phyloP scores from a whole-genome alignment of 2,888 invertebrate genomes.

The Euzetes globulus region DNA sequence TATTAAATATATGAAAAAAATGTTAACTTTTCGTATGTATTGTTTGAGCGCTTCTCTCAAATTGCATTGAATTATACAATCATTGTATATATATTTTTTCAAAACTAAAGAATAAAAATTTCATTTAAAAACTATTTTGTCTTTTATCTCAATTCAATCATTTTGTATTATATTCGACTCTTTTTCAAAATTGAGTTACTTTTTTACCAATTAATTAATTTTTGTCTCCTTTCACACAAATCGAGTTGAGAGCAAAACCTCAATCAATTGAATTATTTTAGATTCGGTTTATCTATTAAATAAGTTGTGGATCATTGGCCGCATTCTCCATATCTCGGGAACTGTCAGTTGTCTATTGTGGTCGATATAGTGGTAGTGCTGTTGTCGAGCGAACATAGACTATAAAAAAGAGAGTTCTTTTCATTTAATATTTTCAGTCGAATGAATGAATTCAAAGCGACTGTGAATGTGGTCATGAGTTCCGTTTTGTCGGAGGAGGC shows the following conservation, averaged over 20 bases:
- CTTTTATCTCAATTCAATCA: too few species aligned
- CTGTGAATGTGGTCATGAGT: conserved; percentile 22
- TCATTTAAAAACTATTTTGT: too few species aligned
- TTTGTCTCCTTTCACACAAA: not conserved
- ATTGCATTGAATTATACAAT: too few species aligned
- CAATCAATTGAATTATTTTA: not conserved
- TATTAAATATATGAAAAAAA: not conserved
- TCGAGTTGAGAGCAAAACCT: not conserved
- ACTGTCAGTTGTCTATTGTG: not conserved
- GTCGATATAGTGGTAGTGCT: not conserved
- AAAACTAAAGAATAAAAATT: too few species aligned
- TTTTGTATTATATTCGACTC: too few species aligned
- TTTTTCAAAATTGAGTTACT: too few species aligned
- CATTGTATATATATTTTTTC: too few species aligned
- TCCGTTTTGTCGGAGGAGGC: conserved; percentile 1
- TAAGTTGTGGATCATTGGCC: conserved; percentile 1
- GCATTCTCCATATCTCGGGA: not conserved
- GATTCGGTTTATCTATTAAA: not conserved
- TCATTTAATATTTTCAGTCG: conserved; percentile 19
- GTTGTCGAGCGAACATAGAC: not conserved
- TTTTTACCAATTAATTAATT: not conserved
- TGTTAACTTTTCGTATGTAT: not conserved
- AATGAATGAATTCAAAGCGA: conserved; percentile 5
- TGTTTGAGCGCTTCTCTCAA: too few species aligned
- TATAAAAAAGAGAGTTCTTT: conserved; percentile 12